Evolutionary conservation across 2,113 vertebrate species (phyloP).

Genomic region (Rhodinocichla rosea): DNA sequence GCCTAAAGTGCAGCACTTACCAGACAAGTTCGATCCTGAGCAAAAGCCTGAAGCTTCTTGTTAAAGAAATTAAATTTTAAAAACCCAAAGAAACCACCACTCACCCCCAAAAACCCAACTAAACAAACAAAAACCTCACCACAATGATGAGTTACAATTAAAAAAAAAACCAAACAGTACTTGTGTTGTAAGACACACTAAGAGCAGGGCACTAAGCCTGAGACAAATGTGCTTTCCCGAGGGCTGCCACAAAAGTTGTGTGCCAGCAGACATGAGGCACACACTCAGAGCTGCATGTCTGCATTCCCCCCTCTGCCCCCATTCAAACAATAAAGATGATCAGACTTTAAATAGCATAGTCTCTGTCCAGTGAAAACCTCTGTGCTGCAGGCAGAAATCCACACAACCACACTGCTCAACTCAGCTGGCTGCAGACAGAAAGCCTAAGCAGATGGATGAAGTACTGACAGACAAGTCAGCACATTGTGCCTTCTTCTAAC

Average conservation of each 20-base stretch:
- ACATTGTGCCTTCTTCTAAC: neutral
- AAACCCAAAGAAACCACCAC: too few relatives aligned
- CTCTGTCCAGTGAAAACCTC: neutral
- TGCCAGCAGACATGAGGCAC: neutral
- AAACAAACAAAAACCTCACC: neutral
- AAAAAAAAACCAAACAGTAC: neutral
- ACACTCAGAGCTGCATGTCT: neutral
- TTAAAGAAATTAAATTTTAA: neutral
- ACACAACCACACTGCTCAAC: neutral
- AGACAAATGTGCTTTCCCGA: neutral
- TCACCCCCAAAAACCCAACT: neutral
- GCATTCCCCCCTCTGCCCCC: neutral
- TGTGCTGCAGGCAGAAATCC: neutral
- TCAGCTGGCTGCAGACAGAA: neutral
- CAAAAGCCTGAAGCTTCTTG: neutral
- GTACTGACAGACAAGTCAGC: neutral
- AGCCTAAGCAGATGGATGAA: neutral
- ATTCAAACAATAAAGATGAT: neutral
- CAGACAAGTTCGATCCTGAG: neutral
- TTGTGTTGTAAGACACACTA: neutral
- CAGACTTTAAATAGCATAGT: neutral
- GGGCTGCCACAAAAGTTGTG: neutral
- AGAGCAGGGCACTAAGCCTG: neutral
- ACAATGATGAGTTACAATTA: neutral
- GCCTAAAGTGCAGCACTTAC: neutral